phyloP scores from a whole-genome alignment of 2,113 vertebrate genomes.

The Quiscalus mexicanus region DNA sequence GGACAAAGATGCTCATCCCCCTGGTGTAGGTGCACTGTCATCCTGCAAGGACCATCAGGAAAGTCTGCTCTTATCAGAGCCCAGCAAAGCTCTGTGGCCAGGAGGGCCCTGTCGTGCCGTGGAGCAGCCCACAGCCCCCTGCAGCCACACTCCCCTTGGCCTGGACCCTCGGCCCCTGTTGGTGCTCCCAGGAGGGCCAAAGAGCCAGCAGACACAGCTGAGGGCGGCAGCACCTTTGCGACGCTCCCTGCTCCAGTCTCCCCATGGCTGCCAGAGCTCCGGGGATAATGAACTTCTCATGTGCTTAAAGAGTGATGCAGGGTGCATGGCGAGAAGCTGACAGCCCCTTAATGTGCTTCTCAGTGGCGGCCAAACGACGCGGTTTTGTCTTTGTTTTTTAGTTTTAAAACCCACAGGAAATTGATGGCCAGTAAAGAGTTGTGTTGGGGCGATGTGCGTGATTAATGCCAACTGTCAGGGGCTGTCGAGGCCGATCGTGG shows the following conservation, averaged over 20 bases:
- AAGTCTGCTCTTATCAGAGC: neutral
- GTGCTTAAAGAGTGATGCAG: conserved; percentile 90
- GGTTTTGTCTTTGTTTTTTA: conserved; percentile 76
- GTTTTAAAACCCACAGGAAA: conserved; percentile 79
- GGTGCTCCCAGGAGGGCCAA: accelerated
- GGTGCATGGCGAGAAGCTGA: conserved; percentile 82
- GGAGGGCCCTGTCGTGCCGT: accelerated
- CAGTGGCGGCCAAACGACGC: conserved; percentile 75
- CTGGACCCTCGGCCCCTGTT: accelerated
- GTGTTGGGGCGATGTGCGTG: conserved; percentile 80
- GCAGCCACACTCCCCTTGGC: accelerated
- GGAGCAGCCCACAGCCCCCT: neutral
- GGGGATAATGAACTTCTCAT: conserved; percentile 88
- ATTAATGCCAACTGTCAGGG: conserved; percentile 87
- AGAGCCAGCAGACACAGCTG: neutral
- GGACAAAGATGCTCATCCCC: neutral
- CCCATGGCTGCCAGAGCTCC: conserved; percentile 75
- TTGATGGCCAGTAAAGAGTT: conserved; percentile 85
- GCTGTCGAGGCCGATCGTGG: conserved; percentile 69
- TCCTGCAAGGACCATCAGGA: neutral
- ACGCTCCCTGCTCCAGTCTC: conserved; percentile 50
- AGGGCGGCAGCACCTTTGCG: neutral
- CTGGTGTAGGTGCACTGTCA: accelerated
- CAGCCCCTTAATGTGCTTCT: conserved; percentile 87
- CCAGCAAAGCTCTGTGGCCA: neutral